phyloP scores from a whole-genome alignment of 1,140 invertebrate species.

The Colletes gigas region DNA sequence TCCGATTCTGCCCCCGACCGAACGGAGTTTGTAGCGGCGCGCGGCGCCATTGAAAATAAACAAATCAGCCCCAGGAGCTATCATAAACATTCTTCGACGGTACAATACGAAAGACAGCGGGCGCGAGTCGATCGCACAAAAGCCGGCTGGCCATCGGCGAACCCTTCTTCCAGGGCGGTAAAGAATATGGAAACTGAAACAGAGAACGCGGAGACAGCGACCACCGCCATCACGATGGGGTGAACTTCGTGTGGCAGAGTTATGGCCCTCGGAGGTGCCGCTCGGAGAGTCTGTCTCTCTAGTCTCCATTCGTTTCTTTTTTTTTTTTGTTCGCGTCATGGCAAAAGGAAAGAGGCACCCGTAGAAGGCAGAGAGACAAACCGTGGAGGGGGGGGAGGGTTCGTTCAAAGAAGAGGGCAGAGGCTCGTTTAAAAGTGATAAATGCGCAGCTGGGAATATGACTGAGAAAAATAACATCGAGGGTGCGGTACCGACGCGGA shows the following conservation, averaged over 20 bases:
- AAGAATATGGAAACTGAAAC: conserved; percentile 28
- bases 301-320: neutral
- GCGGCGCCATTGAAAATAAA: neutral
- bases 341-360: conserved; percentile 33
- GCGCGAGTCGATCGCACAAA: neutral
- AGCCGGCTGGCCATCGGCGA: neutral
- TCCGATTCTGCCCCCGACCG: too few relatives aligned
- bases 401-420: conserved; percentile 47
- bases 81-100: neutral
- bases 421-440: conserved; percentile 78
- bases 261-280: conserved; percentile 60
- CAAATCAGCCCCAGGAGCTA: neutral
- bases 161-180: conserved; percentile 7
- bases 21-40: too few relatives aligned
- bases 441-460: conserved; percentile 76
- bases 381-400: conserved; percentile 37
- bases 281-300: conserved; percentile 43
- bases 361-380: conserved; percentile 26
- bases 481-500: conserved; percentile 28
- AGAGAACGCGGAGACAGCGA: conserved; percentile 37
- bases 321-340: conserved; percentile 34
- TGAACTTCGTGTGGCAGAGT: conserved; percentile 64
- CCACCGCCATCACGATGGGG: conserved; percentile 51
- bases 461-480: conserved; percentile 76
- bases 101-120: neutral